These are phyloP conservation scores for Drosophila equinoxialis DNA, from an alignment of 1,140 invertebrate genomes.

Conservation along the genomic window DNA sequence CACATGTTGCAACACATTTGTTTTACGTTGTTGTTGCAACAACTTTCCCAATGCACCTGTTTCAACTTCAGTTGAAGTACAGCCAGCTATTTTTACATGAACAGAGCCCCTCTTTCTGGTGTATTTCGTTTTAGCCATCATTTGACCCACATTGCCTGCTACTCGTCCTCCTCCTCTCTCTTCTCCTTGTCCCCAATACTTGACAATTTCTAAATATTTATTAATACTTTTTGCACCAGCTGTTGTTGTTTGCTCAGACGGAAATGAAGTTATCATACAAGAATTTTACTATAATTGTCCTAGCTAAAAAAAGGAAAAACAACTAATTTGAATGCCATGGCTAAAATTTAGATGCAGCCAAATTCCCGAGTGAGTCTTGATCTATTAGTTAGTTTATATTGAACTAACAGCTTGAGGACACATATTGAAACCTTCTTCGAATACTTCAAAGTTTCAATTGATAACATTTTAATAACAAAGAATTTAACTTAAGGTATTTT, in stretches of 20 bases:
- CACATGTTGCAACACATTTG: constrained; percentile 19
- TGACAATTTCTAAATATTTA: constrained; percentile 72
- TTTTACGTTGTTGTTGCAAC: neutral
- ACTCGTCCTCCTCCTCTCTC: too few relatives aligned
- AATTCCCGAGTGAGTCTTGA: too few relatives aligned
- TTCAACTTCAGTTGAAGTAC: constrained; percentile 62
- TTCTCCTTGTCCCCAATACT: neutral
- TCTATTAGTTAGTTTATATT: neutral
- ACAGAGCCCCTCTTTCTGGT: constrained; percentile 11
- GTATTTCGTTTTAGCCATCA: constrained; percentile 48
- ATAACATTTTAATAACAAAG: too few relatives aligned
- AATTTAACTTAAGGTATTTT: too few relatives aligned
- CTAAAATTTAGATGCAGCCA: constrained; percentile 15
- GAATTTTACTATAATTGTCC: constrained; percentile 33
- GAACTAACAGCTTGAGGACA: too few relatives aligned
- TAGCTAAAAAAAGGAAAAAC: neutral
- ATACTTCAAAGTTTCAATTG: too few relatives aligned
- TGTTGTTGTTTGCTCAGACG: constrained; percentile 59
- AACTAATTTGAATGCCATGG: constrained; percentile 32
- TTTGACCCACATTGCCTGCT: constrained; percentile 69
- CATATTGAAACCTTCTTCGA: too few relatives aligned
- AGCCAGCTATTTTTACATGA: constrained; percentile 59
- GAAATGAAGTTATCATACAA: constrained; percentile 71
- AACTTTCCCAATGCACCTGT: constrained; percentile 60
- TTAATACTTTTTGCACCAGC: constrained; percentile 62